Conservation (phyloP, 2,797 vertebrate species). For the Characodon lateralis region DNA sequence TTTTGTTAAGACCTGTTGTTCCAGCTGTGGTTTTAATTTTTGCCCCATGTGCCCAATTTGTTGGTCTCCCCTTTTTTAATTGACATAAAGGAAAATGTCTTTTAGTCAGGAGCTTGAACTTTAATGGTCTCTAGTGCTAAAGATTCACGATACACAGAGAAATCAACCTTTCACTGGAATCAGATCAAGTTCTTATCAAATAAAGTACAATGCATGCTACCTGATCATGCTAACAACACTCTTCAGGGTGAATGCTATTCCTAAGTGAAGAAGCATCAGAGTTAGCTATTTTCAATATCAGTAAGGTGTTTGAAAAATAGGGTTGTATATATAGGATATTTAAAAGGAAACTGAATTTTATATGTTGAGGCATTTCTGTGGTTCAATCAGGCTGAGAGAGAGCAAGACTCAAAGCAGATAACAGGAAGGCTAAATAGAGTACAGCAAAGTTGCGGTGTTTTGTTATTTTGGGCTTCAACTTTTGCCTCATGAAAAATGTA, state of each 20-base stretch:
- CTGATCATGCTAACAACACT: neutral
- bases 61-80: neutral
- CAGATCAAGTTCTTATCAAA: neutral
- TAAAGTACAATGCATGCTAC: too few relatives aligned
- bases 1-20: neutral
- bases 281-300: neutral
- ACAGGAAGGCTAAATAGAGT: too few relatives aligned
- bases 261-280: neutral
- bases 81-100: neutral
- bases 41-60: neutral
- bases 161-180: neutral
- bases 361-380: too few relatives aligned
- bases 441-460: too few relatives aligned
- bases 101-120: neutral
- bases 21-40: constrained; percentile 7
- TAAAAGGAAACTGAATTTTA: too few relatives aligned
- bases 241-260: neutral
- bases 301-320: neutral
- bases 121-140: neutral
- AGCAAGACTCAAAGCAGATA: too few relatives aligned
- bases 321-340: too few relatives aligned
- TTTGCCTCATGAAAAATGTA: too few relatives aligned
- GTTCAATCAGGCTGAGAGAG: too few relatives aligned
- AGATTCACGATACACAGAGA: neutral
- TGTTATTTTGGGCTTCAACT: too few relatives aligned